These are phyloP conservation scores for Tragelaphus imberbis DNA, from an alignment of 2,113 vertebrate species.

Conservation along the genomic window DNA sequence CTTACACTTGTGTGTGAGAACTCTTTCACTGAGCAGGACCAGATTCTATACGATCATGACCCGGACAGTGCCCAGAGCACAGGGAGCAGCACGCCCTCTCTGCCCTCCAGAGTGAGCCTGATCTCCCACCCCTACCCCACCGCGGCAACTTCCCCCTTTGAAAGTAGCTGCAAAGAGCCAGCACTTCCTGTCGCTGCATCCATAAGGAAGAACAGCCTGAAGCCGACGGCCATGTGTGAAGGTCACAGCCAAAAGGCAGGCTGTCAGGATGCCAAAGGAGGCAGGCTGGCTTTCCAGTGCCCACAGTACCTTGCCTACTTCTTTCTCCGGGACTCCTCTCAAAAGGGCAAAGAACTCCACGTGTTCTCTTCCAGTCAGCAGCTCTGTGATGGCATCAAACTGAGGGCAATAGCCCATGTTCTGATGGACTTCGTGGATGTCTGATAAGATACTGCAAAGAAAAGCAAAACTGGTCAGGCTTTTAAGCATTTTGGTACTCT, in stretches of 20 bases:
- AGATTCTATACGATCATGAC: not conserved
- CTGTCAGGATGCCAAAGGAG: not conserved
- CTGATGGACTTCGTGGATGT: conserved; percentile 92
- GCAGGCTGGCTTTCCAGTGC: not conserved
- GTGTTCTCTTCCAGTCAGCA: conserved; percentile 95
- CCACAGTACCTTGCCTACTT: conserved; percentile 91
- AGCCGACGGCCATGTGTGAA: not conserved
- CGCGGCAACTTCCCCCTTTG: not conserved
- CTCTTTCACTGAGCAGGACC: not conserved
- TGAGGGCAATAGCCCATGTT: conserved; percentile 99
- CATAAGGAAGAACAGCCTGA: not conserved
- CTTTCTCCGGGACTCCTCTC: conserved; percentile 92
- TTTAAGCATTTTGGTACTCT: not conserved
- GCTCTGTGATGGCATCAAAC: conserved; percentile 96
- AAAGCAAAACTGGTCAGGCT: conserved; percentile 42
- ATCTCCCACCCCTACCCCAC: not conserved
- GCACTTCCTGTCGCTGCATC: not conserved
- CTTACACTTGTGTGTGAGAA: not conserved
- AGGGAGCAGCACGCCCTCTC: not conserved
- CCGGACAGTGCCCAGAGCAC: not conserved
- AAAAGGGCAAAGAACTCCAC: conserved; percentile 96
- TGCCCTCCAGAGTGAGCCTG: not conserved
- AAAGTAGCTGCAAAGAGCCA: not conserved
- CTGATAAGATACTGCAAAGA: conserved; percentile 87
- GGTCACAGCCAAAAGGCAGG: not conserved